These are phyloP conservation scores for Dendrolimus pini DNA, from an alignment of 2,888 invertebrate species.

Conservation along the genomic window DNA sequence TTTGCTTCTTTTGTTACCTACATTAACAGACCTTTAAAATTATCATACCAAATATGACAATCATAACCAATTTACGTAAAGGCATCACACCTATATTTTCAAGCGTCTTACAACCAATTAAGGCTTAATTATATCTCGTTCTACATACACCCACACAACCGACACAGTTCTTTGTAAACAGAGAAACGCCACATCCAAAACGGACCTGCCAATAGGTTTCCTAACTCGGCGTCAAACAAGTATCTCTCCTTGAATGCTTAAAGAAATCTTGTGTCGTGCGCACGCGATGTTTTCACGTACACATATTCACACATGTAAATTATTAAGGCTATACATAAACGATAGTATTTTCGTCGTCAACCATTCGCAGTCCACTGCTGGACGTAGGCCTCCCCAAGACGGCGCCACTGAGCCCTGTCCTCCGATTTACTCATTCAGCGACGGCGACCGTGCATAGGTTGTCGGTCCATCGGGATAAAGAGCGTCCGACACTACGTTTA, in stretches of 20 bases:
- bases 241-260: slow-evolving; percentile 29
- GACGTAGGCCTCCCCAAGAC: no score
- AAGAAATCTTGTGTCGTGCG: slow-evolving; percentile 58
- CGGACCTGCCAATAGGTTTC: slow-evolving; percentile 5
- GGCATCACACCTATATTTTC: background rate
- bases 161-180: background rate
- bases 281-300: slow-evolving; percentile 68
- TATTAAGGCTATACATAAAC: background rate
- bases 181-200: slow-evolving; percentile 2
- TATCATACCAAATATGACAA: no score
- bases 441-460: no score
- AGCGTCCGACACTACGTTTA: no score
- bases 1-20: no score
- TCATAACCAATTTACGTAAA: no score
- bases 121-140: slow-evolving; percentile 1
- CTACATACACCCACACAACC: slow-evolving; percentile 7
- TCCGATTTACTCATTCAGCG: no score
- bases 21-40: no score
- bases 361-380: no score
- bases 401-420: no score
- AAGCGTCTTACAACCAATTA: slow-evolving; percentile 1
- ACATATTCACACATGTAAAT: slow-evolving; percentile 19
- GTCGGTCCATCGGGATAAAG: no score
- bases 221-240: slow-evolving; percentile 4
- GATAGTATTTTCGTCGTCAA: background rate